Evolutionary conservation across 2,113 vertebrate genomes (phyloP).

Genomic region (Tetrax tetrax): DNA sequence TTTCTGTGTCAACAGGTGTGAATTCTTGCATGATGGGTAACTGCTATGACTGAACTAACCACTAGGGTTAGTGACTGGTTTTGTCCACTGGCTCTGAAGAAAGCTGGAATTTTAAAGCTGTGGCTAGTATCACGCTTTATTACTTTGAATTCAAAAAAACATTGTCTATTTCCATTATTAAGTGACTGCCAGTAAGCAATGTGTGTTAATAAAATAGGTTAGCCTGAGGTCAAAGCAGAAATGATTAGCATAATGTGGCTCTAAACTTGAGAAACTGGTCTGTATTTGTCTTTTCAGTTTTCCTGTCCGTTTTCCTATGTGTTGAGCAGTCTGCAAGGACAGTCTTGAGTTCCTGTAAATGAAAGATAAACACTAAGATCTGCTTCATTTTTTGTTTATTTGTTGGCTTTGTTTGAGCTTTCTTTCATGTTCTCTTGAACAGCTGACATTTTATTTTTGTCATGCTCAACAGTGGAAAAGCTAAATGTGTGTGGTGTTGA

Average conservation of each 20-base stretch:
- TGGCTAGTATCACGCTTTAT: background rate
- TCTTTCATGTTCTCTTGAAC: background rate
- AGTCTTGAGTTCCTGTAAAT: background rate
- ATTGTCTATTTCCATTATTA: background rate
- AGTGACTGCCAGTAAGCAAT: background rate
- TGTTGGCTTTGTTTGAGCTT: background rate
- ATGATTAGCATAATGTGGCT: background rate
- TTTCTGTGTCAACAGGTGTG: background rate
- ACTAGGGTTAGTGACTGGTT: background rate
- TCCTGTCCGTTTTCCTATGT: background rate
- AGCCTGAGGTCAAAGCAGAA: background rate
- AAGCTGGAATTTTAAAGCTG: background rate
- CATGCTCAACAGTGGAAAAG: background rate
- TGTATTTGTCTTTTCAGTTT: background rate
- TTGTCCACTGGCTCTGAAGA: background rate
- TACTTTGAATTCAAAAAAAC: background rate
- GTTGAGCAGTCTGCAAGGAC: background rate
- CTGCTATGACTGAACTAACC: background rate
- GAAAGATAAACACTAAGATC: background rate
- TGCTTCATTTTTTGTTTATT: background rate
- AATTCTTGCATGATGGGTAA: background rate
- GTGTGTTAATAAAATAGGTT: background rate
- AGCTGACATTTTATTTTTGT: background rate
- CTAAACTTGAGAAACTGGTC: background rate
- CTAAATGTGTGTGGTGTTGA: background rate